phyloP scores from a whole-genome alignment of 2,888 invertebrate species.

The Oligia fasciuncula region DNA sequence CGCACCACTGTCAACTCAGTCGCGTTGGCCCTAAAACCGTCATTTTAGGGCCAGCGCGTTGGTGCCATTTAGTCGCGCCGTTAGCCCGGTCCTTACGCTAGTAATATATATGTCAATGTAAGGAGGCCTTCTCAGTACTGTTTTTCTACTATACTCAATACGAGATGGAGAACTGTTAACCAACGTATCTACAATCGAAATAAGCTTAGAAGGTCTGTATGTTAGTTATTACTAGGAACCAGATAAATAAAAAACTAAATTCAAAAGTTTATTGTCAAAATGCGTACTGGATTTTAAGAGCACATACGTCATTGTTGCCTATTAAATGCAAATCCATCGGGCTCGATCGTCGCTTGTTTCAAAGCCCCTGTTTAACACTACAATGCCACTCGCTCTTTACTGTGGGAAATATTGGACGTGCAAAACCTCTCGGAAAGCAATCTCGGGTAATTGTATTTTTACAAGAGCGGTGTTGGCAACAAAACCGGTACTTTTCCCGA shows the following conservation, averaged over 20 bases:
- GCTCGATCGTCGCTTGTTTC: conserved; percentile 50
- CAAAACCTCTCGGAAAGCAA: conserved; percentile 64
- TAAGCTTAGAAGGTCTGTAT: background rate
- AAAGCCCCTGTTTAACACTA: conserved; percentile 54
- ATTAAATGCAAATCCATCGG: conserved; percentile 38
- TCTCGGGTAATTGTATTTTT: conserved; percentile 65
- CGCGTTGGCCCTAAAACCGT: no score
- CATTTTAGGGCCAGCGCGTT: no score
- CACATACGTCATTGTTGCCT: conserved; percentile 14
- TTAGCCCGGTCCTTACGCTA: no score
- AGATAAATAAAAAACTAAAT: background rate
- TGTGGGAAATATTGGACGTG: conserved; percentile 56
- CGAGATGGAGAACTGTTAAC: background rate
- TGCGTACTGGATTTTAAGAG: background rate
- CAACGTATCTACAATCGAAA: background rate
- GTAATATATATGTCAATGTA: no score
- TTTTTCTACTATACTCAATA: background rate
- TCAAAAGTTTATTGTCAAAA: background rate
- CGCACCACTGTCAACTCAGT: no score
- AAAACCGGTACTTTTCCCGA: conserved; percentile 55
- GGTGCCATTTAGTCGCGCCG: no score
- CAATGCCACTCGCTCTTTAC: conserved; percentile 57
- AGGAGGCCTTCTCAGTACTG: background rate
- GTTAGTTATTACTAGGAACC: background rate
- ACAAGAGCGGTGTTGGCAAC: conserved; percentile 49